Evolutionary conservation across 2,888 invertebrate species (phyloP).

Genomic region (Spisula subtruncata): DNA sequence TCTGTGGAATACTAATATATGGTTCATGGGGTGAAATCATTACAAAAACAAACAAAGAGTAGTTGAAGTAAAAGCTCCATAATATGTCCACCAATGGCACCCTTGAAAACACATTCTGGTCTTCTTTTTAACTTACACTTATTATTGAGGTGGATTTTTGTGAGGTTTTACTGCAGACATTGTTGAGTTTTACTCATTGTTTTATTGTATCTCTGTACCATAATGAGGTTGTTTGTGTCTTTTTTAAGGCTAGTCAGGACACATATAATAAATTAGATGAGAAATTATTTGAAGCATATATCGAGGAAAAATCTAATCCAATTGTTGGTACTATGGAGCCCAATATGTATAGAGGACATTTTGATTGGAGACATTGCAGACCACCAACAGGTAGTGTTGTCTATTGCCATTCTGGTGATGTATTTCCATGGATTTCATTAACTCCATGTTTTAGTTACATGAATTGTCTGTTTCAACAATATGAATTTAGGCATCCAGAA

Average conservation of each 20-base stretch:
- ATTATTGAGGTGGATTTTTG: no score
- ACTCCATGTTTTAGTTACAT: no score
- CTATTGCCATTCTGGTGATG: neutral
- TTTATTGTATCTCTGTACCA: neutral
- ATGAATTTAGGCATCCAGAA: no score
- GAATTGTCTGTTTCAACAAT: no score
- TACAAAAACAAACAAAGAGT: no score
- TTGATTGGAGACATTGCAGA: constrained; percentile 94
- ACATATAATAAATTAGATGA: constrained; percentile 86
- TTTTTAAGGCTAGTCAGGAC: constrained; percentile 83
- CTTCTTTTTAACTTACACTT: no score
- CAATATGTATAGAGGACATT: constrained; percentile 97
- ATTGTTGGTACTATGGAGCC: constrained; percentile 98
- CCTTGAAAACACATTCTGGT: no score
- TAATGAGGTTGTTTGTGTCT: neutral
- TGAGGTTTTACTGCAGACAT: neutral
- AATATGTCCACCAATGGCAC: no score
- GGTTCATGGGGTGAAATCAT: no score
- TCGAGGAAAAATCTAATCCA: constrained; percentile 96
- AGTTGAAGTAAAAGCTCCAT: no score
- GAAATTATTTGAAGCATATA: constrained; percentile 87
- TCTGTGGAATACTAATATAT: no score
- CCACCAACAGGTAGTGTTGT: constrained; percentile 88
- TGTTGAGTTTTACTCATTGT: neutral
- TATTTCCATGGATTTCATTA: no score